phyloP scores from a whole-genome alignment of 2,888 invertebrate species.

The Drosophila nr. perissopoda region DNA sequence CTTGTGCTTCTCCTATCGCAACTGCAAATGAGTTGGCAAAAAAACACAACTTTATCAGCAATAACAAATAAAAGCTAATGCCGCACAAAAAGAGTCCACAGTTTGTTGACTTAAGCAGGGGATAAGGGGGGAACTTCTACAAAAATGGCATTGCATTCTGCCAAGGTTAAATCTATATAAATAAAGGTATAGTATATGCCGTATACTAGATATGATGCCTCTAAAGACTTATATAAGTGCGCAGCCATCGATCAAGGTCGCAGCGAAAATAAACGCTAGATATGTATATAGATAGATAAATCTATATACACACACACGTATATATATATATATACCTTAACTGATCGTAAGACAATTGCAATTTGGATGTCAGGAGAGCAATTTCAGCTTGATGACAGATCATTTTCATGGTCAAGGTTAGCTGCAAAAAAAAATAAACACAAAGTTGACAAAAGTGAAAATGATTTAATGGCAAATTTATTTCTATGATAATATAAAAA shows the following conservation, averaged over 20 bases:
- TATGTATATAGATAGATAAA: constrained; percentile 18
- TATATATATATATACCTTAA: constrained; percentile 14
- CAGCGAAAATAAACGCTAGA: constrained; percentile 49
- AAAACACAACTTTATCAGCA: neutral
- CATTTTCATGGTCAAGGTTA: constrained; percentile 50
- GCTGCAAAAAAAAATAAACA: constrained; percentile 21
- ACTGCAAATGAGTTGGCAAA: constrained; percentile 27
- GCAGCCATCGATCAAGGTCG: constrained; percentile 59
- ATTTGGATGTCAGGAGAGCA: constrained; percentile 8
- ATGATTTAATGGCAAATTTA: constrained; percentile 37
- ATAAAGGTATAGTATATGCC: constrained; percentile 1
- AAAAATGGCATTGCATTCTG: constrained; percentile 25
- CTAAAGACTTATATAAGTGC: constrained; percentile 55
- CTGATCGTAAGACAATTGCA: constrained; percentile 23
- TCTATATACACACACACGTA: constrained; percentile 12
- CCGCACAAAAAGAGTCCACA: neutral
- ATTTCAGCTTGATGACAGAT: constrained; percentile 14
- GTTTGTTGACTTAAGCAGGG: constrained; percentile 33
- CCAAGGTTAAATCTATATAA: constrained; percentile 27
- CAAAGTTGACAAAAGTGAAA: constrained; percentile 59
- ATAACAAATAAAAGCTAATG: constrained; percentile 14
- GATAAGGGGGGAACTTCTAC: neutral
- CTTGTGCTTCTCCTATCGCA: constrained; percentile 33
- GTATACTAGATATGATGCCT: constrained; percentile 17
- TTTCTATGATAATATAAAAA: neutral